Percentiles rank a stretch among this genome's conserved stretches.
phyloP scores from a whole-genome alignment of 37 sponge, comb jelly and placozoan genomes.

The Theonella swinhoei region DNA sequence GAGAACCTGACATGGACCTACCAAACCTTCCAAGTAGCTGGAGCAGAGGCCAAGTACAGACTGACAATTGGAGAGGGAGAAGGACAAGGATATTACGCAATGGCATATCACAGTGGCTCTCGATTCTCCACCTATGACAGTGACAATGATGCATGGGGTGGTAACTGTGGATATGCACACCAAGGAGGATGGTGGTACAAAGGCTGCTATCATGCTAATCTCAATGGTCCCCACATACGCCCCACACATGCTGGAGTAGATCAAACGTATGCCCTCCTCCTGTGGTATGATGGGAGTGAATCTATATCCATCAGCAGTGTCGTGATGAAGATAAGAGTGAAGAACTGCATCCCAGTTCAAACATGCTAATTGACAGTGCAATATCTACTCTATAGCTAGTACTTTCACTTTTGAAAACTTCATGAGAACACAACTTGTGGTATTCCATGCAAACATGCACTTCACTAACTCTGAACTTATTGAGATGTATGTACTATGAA shows the following conservation, averaged over 20 bases:
- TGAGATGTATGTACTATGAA: no score
- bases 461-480: no score
- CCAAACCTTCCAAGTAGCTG: constrained; percentile 16
- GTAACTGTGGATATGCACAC: constrained; percentile 1
- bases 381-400: no score
- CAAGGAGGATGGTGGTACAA: constrained; percentile 42
- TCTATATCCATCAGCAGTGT: neutral
- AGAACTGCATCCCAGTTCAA: no score
- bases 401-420: no score
- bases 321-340: constrained; percentile 1
- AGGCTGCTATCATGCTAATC: constrained; percentile 15
- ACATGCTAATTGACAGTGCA: no score
- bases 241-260: neutral
- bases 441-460: no score
- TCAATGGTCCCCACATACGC: constrained; percentile 17
- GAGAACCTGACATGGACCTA: neutral
- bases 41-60: constrained; percentile 9
- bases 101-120: constrained; percentile 10
- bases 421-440: no score
- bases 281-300: neutral
- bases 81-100: constrained; percentile 16
- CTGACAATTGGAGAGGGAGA: constrained; percentile 9
- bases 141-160: constrained; percentile 6
- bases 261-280: neutral
- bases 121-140: constrained; percentile 22